Base-by-base conservation (phyloP, 2,113 vertebrate genomes). In the Sclerurus mexicanus region DNA sequence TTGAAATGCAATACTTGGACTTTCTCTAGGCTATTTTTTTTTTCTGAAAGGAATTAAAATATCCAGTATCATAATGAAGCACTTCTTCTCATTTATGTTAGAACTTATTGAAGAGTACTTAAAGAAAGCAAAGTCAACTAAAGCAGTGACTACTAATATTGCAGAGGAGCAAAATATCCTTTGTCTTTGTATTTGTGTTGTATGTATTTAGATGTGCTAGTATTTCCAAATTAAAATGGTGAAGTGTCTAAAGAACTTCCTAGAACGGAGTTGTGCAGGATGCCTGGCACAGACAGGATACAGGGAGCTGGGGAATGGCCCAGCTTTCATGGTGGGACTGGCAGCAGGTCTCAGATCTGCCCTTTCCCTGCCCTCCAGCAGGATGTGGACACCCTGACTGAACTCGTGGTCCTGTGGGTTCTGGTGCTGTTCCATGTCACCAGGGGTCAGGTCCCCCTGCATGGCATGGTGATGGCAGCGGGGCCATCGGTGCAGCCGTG, bases 31-130 rank as follows among this genome's bases (percentile, higher is more conserved):
- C 91, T 97, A 75, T 96, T 39, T 67, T 69, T 68, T 74, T 55
- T 39, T 58, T 10, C 82, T 93, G 80, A 96, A 97, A 96, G 85
- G 93, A 94, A 95, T 97, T 94, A 82, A 97, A 97, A 95, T 92
- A 76, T 37, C 74, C 87, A 67, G 50, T 90, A 56, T 94, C 81
- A 69, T 49, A 96, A 92, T 96, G 84, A 95, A 96, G 66, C 67
- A 69, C 73, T 92, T 96, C 55, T 91, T 63, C 52, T 94, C 55
- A 16, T 87, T 97, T 95, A 28, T 84, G 73, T 75, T 87, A 50
- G 83, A 91, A 56, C 89, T 90, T 78, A 93, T 75, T 76, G 76
- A 94, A 64, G 60, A 59, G 21, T 19, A 35, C 80, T 94, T 96
- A 91, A 95, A 89, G 73, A 59, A 90, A 89, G 52, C 39, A 63